phyloP scores from a whole-genome alignment of 2,888 invertebrate genomes.

The Macaria liturata region DNA sequence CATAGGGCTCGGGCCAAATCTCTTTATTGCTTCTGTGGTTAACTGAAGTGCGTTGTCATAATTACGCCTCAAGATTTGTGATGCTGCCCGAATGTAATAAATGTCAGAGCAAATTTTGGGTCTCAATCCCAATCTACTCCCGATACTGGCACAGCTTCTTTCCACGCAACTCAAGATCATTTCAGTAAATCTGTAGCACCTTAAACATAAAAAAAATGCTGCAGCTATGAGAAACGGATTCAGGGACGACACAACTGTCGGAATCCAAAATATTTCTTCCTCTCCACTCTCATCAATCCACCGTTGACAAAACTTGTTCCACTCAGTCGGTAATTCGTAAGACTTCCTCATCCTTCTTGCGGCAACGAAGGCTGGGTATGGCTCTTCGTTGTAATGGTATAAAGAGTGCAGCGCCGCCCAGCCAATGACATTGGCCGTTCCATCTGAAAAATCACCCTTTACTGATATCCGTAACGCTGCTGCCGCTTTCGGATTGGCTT shows the following conservation, averaged over 20 bases:
- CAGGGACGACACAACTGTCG: constrained; percentile 44
- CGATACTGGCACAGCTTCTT: constrained; percentile 54
- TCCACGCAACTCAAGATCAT: constrained; percentile 59
- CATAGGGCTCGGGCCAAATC: constrained; percentile 60
- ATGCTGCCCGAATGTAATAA: constrained; percentile 63
- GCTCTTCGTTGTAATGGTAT: constrained; percentile 54
- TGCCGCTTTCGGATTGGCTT: constrained; percentile 44
- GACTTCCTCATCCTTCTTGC: constrained; percentile 69
- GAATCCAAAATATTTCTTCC: constrained; percentile 70
- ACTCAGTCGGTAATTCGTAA: constrained; percentile 59
- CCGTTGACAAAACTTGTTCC: constrained; percentile 57
- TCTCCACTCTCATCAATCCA: constrained; percentile 69
- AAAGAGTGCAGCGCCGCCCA: constrained; percentile 72
- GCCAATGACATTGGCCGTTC: constrained; percentile 65
- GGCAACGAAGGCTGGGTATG: constrained; percentile 61
- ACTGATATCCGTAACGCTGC: constrained; percentile 69
- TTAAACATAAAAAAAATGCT: constrained; percentile 71
- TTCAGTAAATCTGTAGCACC: constrained; percentile 65
- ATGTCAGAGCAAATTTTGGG: constrained; percentile 46
- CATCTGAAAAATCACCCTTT: constrained; percentile 66
- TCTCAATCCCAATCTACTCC: constrained; percentile 42
- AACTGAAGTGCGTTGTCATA: constrained; percentile 52
- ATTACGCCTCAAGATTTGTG: constrained; percentile 52
- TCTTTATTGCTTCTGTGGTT: constrained; percentile 50
- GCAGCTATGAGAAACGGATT: constrained; percentile 69